These are phyloP conservation scores for Eulemur mongoz DNA, from an alignment of 2,797 vertebrate species.

Conservation along the genomic window DNA sequence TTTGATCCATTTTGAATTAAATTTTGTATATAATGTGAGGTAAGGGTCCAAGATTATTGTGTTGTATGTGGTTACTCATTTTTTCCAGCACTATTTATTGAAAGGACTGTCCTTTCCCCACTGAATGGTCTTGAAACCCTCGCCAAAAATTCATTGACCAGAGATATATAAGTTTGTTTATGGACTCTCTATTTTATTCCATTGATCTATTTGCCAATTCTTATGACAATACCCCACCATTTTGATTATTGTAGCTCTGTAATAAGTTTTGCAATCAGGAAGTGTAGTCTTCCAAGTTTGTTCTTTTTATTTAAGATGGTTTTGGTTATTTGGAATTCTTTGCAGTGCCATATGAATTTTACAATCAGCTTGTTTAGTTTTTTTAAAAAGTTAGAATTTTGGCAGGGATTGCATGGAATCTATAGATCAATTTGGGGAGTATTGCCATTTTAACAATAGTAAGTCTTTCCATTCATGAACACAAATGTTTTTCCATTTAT, in stretches of 20 bases:
- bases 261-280: slow-evolving; percentile 30
- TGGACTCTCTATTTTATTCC: not conserved
- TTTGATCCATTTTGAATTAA: slow-evolving; percentile 15
- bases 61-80: not conserved
- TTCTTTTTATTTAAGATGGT: not conserved
- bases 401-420: not conserved
- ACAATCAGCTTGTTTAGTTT: not conserved
- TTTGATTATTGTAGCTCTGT: not conserved
- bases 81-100: not conserved
- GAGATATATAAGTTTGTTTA: not conserved
- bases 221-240: not conserved
- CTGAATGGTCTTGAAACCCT: not conserved
- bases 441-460: not conserved
- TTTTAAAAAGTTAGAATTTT: not conserved
- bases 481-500: not conserved
- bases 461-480: not conserved
- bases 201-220: not conserved
- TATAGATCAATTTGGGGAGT: not conserved
- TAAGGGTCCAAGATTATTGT: slow-evolving; percentile 19
- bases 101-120: not conserved
- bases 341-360: slow-evolving; percentile 9
- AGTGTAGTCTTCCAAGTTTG: not conserved
- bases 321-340: not conserved
- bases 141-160: not conserved
- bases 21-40: not conserved